Conservation (phyloP, 1,140 invertebrate species). For the Lucilia sericata region DNA sequence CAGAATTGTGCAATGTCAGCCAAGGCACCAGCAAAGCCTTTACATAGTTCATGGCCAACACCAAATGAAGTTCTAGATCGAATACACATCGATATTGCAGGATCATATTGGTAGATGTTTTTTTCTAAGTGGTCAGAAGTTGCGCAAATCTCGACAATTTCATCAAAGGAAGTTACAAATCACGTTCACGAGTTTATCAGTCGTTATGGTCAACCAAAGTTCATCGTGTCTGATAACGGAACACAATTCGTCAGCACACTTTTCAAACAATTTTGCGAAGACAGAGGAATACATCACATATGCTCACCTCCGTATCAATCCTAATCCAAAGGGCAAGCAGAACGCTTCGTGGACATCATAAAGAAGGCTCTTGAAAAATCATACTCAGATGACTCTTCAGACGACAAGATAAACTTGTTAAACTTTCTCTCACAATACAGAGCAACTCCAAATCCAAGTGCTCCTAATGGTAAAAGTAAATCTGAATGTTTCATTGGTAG, state of each 20-base stretch:
- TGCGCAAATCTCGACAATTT: too few species aligned
- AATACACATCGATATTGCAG: conserved; percentile 56
- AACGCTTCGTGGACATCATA: conserved; percentile 5
- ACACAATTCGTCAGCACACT: conserved; percentile 55
- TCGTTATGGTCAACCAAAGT: conserved; percentile 53
- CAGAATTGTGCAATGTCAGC: conserved; percentile 49
- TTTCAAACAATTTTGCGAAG: conserved; percentile 54
- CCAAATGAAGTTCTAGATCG: conserved; percentile 54
- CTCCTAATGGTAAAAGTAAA: too few species aligned
- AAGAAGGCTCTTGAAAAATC: background rate
- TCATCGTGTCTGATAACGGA: conserved; percentile 58
- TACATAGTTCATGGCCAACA: conserved; percentile 28
- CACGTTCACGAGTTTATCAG: conserved; percentile 45
- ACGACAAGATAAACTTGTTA: too few species aligned
- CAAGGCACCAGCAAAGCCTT: conserved; percentile 50
- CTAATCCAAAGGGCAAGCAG: conserved; percentile 11
- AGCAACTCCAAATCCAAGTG: too few species aligned
- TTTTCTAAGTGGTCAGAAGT: too few species aligned
- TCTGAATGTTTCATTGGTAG: too few species aligned
- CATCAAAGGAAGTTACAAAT: conserved; percentile 32
- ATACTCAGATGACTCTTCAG: background rate
- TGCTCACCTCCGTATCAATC: too few species aligned
- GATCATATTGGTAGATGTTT: conserved; percentile 44
- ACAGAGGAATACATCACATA: too few species aligned
- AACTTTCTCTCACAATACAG: too few species aligned